Conservation (phyloP, 2,888 invertebrate species). For the Acleris sparsana region DNA sequence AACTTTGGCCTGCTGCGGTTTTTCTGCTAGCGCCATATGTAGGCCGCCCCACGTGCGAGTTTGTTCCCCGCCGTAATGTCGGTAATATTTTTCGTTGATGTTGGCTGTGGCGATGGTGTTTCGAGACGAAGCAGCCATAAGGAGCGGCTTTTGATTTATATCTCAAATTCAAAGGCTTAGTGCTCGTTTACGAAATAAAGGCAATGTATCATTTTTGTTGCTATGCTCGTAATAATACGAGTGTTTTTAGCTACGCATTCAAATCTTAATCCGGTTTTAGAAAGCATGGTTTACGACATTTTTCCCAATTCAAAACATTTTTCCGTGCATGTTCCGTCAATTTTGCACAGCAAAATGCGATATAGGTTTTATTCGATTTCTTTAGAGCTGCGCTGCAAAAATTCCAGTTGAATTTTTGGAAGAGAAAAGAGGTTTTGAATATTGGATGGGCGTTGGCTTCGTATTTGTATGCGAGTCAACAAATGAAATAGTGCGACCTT, state of each 20-base stretch:
- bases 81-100: slow-evolving; percentile 49
- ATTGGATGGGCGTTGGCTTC: slow-evolving; percentile 10
- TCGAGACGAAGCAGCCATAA: slow-evolving; percentile 36
- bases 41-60: slow-evolving; percentile 34
- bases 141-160: slow-evolving; percentile 33
- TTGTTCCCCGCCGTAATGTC: slow-evolving; percentile 47
- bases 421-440: slow-evolving; percentile 21
- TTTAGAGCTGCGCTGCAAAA: slow-evolving; percentile 11
- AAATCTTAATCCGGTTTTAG: background rate
- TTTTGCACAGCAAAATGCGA: slow-evolving; percentile 2
- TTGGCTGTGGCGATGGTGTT: slow-evolving; percentile 35
- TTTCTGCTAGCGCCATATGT: slow-evolving; percentile 18
- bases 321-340: background rate
- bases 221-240: slow-evolving; percentile 6
- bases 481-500: slow-evolving; percentile 15
- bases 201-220: slow-evolving; percentile 16
- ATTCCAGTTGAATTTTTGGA: slow-evolving; percentile 21
- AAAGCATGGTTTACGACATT: background rate
- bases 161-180: slow-evolving; percentile 25
- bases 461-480: slow-evolving; percentile 26
- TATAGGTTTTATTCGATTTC: slow-evolving; percentile 6
- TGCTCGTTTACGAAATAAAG: slow-evolving; percentile 19
- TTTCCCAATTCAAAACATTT: background rate
- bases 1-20: slow-evolving; percentile 14
- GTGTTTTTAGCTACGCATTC: slow-evolving; percentile 2